Conservation (phyloP, 2,888 invertebrate species). For the Agrotis ipsilon region DNA sequence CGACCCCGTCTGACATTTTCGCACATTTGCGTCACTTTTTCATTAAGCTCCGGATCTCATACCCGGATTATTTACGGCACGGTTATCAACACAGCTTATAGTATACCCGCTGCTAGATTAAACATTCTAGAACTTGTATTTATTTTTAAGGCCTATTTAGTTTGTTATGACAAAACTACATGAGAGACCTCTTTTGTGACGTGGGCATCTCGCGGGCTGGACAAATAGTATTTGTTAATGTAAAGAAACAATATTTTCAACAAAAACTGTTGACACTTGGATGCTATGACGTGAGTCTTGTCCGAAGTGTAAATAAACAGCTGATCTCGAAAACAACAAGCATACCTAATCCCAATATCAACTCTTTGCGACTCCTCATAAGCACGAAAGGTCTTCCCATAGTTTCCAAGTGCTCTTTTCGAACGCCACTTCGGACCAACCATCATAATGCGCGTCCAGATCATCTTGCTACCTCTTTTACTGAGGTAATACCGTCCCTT, state of each 20-base stretch:
- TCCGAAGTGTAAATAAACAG: background rate
- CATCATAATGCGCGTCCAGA: too few relatives aligned
- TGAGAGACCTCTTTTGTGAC: background rate
- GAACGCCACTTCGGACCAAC: too few relatives aligned
- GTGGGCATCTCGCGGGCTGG: background rate
- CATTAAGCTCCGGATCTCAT: constrained; percentile 6
- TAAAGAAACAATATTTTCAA: constrained; percentile 12
- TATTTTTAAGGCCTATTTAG: background rate
- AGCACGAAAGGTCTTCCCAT: background rate
- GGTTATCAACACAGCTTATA: constrained; percentile 5
- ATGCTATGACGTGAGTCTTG: background rate
- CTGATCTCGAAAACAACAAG: background rate
- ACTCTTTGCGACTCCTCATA: background rate
- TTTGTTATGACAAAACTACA: background rate
- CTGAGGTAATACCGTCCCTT: background rate
- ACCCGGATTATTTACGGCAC: constrained; percentile 10
- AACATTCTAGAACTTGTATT: background rate
- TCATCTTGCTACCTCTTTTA: too few relatives aligned
- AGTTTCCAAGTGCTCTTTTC: too few relatives aligned
- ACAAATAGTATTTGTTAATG: constrained; percentile 14
- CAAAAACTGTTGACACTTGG: background rate
- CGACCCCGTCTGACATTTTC: constrained; percentile 19
- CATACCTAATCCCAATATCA: background rate
- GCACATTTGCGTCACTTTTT: constrained; percentile 20
- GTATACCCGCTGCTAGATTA: background rate